Evolutionary conservation across 2,797 vertebrate genomes (phyloP).

Genomic region (Pogoniulus pusillus): DNA sequence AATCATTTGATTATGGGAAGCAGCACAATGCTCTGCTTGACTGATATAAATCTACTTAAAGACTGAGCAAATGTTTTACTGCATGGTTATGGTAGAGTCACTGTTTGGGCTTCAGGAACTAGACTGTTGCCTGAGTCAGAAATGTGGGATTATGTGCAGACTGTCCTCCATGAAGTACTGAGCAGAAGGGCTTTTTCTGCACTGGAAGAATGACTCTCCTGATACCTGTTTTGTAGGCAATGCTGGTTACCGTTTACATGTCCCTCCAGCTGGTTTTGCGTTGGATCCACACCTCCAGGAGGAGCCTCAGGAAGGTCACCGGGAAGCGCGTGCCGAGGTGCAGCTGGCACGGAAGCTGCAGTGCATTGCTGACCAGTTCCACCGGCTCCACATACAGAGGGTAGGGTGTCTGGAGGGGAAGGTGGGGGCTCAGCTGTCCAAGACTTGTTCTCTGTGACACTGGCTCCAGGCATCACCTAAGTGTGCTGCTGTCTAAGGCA

Average conservation of each 20-base stretch:
- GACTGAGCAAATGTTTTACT: slow-evolving; percentile 1
- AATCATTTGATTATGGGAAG: not conserved
- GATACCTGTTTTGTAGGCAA: slow-evolving; percentile 72
- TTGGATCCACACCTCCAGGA: slow-evolving; percentile 71
- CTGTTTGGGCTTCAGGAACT: not conserved
- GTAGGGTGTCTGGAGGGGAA: slow-evolving; percentile 66
- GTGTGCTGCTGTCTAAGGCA: not conserved
- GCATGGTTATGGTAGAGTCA: not conserved
- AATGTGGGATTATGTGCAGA: not conserved
- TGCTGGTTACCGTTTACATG: slow-evolving; percentile 81
- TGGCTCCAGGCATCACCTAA: not conserved
- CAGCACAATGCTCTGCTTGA: not conserved
- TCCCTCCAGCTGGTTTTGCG: slow-evolving; percentile 72
- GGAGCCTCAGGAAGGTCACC: slow-evolving; percentile 72
- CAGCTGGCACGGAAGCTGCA: slow-evolving; percentile 82
- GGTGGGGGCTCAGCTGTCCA: not conserved
- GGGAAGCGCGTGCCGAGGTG: slow-evolving; percentile 77
- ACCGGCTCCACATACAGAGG: slow-evolving; percentile 81
- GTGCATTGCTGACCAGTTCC: slow-evolving; percentile 84
- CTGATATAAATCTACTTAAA: not conserved
- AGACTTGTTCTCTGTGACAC: not conserved
- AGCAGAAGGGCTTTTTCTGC: not conserved
- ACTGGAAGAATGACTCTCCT: slow-evolving; percentile 22
- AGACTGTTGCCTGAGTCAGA: not conserved
- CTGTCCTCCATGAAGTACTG: not conserved